Evolutionary conservation across 2,797 vertebrate species (phyloP).

Genomic region (Melanotaenia pygmaea): DNA sequence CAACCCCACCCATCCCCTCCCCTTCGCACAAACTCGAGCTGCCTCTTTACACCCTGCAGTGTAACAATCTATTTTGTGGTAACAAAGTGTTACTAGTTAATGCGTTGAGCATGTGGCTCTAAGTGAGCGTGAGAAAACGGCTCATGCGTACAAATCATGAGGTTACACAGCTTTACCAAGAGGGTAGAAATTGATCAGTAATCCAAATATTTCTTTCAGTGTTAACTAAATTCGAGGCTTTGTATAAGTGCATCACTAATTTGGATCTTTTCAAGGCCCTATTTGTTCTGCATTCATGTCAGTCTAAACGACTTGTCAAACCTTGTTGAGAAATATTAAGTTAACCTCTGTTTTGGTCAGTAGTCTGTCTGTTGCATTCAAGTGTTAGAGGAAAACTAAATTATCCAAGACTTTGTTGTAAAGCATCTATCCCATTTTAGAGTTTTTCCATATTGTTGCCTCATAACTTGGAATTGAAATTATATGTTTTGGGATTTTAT

Average conservation of each 20-base stretch:
- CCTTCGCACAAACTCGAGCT: conserved; percentile 4
- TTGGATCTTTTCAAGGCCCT: neutral
- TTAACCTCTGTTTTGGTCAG: neutral
- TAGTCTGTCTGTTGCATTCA: neutral
- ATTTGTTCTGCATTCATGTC: neutral
- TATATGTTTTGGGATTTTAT: neutral
- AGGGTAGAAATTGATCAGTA: neutral
- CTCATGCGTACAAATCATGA: neutral
- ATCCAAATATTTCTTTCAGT: neutral
- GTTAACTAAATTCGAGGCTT: neutral
- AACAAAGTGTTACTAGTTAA: conserved; percentile 42
- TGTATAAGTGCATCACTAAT: neutral
- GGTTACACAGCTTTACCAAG: neutral
- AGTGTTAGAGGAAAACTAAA: neutral
- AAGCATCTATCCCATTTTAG: neutral
- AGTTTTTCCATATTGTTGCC: neutral
- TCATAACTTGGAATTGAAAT: neutral
- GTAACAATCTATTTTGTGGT: conserved; percentile 17
- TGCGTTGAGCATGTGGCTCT: neutral
- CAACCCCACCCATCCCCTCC: conserved; percentile 1
- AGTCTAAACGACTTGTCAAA: neutral
- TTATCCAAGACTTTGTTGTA: neutral
- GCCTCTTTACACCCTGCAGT: conserved; percentile 5
- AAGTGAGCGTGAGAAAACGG: conserved; percentile 18
- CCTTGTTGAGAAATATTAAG: neutral